Base-by-base conservation (phyloP, 2,797 vertebrate genomes). In the Muscicapa striata region DNA sequence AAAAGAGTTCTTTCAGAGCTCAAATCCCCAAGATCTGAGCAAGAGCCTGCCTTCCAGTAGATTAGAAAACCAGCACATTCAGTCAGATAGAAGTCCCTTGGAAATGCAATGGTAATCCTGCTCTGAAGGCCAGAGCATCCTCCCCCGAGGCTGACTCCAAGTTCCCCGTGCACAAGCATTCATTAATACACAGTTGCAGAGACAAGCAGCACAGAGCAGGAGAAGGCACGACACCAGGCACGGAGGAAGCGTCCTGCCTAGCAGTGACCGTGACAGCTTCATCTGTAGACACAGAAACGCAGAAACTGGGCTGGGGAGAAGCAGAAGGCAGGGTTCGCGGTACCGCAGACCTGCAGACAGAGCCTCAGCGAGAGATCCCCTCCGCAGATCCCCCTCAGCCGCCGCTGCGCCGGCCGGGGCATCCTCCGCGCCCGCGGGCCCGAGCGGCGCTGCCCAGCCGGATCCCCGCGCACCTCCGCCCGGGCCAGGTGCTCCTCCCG, bases 1-100 rank as follows among this genome's bases (percentile, higher is more conserved):
- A 72, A 86, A 73, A 84, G 78, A 67, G 34, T 36, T 88, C 67
- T 72, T 93, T 92, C 51, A 83, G 48, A 87, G 84, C 84, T 94
- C 83, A 73, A 19, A 91, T 79, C 80, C 67, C 88, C 63, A 48
- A 67, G 74, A 93, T 41, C 43, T 15, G 62, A 84, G 58, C 68
- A 49, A 52, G 23, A 86, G 40, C 36, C 27, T 3, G 9, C 49
- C 27, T 77, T 66, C 30, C 58, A 67, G 26, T 7, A 2, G 3
- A 40, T 46, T 5, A 58, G 74, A 73, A 82, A 83, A 55, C 27
- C 55, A 51, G 15, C 45, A 29, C 52, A 61, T 75, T 8, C 70
- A 74, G 59, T 57, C 21, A 48, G 51, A 58, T 2, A 34, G 30
- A 40, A 75, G 29, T 21, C 72, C 30, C 22, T 49, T 16, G 63